These are phyloP conservation scores for Aromia moschata DNA, from an alignment of 2,888 invertebrate genomes.

Conservation along the genomic window DNA sequence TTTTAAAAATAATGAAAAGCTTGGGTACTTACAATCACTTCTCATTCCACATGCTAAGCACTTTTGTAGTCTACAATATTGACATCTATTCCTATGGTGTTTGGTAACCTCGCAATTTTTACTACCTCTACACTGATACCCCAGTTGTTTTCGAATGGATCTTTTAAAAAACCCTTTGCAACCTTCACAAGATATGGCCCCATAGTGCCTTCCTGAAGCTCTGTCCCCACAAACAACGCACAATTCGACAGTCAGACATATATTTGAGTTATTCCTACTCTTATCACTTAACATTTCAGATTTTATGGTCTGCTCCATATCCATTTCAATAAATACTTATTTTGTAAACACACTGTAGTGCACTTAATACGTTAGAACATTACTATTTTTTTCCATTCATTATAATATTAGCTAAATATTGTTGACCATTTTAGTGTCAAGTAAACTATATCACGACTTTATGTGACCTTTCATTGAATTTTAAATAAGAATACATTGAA, in stretches of 20 bases:
- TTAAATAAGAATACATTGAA: constrained; percentile 54
- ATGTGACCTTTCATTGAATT: constrained; percentile 54
- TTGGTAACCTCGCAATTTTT: constrained; percentile 99
- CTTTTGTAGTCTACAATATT: constrained; percentile 97
- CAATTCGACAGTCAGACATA: constrained; percentile 78
- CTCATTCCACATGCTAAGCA: constrained; percentile 98
- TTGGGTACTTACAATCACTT: constrained; percentile 94
- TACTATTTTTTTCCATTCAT: constrained; percentile 16
- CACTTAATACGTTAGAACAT: constrained; percentile 13
- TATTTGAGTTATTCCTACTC: constrained; percentile 56
- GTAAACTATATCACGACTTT: constrained; percentile 46
- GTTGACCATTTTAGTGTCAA: constrained; percentile 2
- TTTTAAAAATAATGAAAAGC: too few species aligned
- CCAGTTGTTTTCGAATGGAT: constrained; percentile 95
- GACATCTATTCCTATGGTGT: constrained; percentile 97
- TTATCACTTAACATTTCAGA: constrained; percentile 58
- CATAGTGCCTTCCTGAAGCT: constrained; percentile 95
- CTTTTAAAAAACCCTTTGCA: constrained; percentile 99
- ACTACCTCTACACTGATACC: constrained; percentile 94
- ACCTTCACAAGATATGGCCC: constrained; percentile 92
- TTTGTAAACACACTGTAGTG: constrained; percentile 25
- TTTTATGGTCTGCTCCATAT: constrained; percentile 59
- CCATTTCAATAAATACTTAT: constrained; percentile 41
- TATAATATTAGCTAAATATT: constrained; percentile 11
- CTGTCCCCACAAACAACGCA: constrained; percentile 97